Base-by-base conservation (phyloP, 2,888 invertebrate genomes). In the Drosophila sordidula region DNA sequence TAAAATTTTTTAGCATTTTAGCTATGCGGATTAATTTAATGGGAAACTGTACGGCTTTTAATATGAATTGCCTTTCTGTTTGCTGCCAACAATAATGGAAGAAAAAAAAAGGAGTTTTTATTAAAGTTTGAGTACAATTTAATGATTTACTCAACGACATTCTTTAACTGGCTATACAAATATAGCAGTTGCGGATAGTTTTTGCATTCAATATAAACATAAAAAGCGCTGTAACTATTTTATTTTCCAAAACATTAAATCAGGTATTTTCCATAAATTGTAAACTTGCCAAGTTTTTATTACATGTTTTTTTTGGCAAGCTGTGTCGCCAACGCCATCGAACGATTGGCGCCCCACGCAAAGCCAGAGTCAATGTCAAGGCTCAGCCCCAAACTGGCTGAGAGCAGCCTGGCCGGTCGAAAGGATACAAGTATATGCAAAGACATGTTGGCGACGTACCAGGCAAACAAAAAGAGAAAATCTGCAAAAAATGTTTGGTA, bases 231-330 rank as follows among this genome's bases (percentile, higher is more conserved):
- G 11, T 34, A 34, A 34, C 34, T 34, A 34, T 12, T 4, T 6
- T 12, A 34, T 34, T 34, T 34, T 8, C 3, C 5, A 45, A 39
- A 56, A 52, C 38, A 44, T 50, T 45, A 32, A 49, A 54, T 42
- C 70, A 75, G 65, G 70, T 74, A 81, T 80, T 77, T 74, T 75
- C 69, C 74, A 76, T 78, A 84, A 71, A 74, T 77, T 66, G 71
- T 63, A 55, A 74, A 63, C 38, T 71, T 71, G 78, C 78, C 78
- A 84, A 84, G 58, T 63, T 70, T 50, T 49, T 36, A 26, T 59
- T 63, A 36, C 34, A n/a, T 42, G 26, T 8, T 47, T 16, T 14
- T 70, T 54, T 44, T 32, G 44, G 38, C 39, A 38, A 54, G 26
- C 26, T 29, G 26, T 8, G 8, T 18, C 26, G 12, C 4, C 34